Evolutionary conservation across 2,888 invertebrate species (phyloP), one percentile per base, ranked within the genome.

Genomic region (Panzeria rudis): DNA sequence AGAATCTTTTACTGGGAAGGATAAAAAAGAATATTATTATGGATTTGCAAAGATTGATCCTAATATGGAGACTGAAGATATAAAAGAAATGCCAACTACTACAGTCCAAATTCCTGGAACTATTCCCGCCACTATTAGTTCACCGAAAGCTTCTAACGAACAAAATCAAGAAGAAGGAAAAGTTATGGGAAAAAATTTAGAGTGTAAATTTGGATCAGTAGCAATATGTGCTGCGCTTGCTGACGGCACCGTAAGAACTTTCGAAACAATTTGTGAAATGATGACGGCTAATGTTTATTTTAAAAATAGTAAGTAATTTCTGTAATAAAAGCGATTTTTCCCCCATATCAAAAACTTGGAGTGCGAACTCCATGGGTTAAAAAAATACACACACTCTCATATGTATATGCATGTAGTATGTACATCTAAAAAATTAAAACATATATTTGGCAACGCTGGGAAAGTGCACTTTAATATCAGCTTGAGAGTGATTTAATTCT

Each of bases 261-360:
- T 90, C 78, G 25, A 83, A 54, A 89, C 87, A 61, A 87, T 91
- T 20, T 91, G 91, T 72, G 89, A 87, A 4, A 77, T 90, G 68
- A 89, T 89, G 87, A 84, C 59, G 83, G 82, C 75, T 9, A 87
- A 86, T 73, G 29, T 80, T 9, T 29, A 82, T 50, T 71, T 75
- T 15, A 86, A 84, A 29, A 85, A 85, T 71, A 84, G 87, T 87
- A 71, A 87, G 87, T 87, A 78, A 35, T 29, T 29, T 29, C 5
- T 5, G 5, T 29, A 29, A 4, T 29, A 29, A 29, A 29, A 29
- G 29, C 29, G n/a, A n/a, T n/a, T n/a, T n/a, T n/a, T n/a, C n/a
- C n/a, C n/a, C n/a, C n/a, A n/a, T n/a, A n/a, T n/a, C n/a, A n/a
- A n/a, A n/a, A n/a, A n/a, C n/a, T n/a, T n/a, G n/a, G n/a, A n/a